Evolutionary conservation across 2,113 vertebrate species (phyloP).

Genomic region (Rhabdornis inornatus): DNA sequence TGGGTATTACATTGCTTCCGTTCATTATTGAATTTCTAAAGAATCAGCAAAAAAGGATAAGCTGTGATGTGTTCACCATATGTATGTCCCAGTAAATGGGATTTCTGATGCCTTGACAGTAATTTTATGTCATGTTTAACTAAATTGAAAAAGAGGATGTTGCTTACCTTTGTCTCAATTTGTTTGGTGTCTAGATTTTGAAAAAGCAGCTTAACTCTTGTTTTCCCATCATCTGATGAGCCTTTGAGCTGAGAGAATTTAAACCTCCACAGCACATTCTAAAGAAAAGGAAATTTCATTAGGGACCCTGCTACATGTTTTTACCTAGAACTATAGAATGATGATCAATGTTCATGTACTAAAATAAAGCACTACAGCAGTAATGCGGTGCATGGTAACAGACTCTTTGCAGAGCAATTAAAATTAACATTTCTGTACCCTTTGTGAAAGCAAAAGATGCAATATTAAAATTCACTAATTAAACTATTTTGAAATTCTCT

Average conservation of each 20-base stretch:
- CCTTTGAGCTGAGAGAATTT: slow-evolving; percentile 96
- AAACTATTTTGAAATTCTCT: background rate
- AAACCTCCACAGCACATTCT: slow-evolving; percentile 88
- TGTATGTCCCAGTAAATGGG: background rate
- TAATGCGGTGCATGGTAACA: background rate
- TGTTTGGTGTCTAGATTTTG: slow-evolving; percentile 88
- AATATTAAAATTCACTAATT: background rate
- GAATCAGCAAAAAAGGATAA: background rate
- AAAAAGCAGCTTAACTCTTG: slow-evolving; percentile 89
- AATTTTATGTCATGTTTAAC: background rate
- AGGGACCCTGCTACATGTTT: background rate
- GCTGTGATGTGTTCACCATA: background rate
- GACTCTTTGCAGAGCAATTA: background rate
- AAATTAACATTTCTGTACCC: background rate
- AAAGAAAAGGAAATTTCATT: slow-evolving; percentile 12
- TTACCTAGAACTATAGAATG: background rate
- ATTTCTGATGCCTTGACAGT: background rate
- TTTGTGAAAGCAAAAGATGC: background rate
- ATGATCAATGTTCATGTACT: background rate
- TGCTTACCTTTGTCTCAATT: slow-evolving; percentile 91
- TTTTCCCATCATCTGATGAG: slow-evolving; percentile 92
- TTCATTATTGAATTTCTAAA: background rate
- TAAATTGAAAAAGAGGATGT: background rate
- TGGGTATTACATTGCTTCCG: background rate
- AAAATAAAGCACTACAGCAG: background rate